Evolutionary conservation across 2,888 invertebrate species (phyloP), one percentile per base, ranked within the genome.

Genomic region (Eupeodes luniger): DNA sequence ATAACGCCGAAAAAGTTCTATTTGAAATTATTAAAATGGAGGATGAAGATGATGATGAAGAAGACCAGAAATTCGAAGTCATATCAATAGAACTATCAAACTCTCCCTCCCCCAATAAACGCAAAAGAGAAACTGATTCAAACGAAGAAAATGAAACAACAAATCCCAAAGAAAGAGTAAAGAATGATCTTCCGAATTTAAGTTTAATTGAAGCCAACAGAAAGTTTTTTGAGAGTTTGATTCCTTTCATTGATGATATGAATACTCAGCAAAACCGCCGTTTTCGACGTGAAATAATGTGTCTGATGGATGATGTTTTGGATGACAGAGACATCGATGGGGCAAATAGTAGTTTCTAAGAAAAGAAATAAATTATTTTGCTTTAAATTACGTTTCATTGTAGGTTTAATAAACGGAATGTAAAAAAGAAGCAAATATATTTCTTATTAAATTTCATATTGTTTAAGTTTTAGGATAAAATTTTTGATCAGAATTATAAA

Each of bases 251-350:
- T 47, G 34, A 67, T 67, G 67, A 67, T 12, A 67, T 67, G 67
- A 67, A 67, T 67, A n/a, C 14, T 9, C 51, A 51, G 34, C 67
- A 67, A n/a, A 67, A 67, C 10, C 51, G 67, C 0, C 49, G 67
- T n/a, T 67, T 67, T 14, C 51, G 67, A n/a, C 67, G 67, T n/a
- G 67, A 67, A 67, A 34, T 67, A 9, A 67, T 67, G 67, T 67
- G 67, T 47, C 67, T 67, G 1, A 34, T 67, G 27, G 67, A 67
- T 51, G 67, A 67, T 67, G 67, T 51, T 11, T 34, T 67, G 12
- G 67, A 67, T 67, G 67, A 67, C n/a, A 51, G 27, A 34, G 67
- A 67, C 51, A 27, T 67, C 0, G 14, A 51, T 9, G 49, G 9
- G 6, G 0, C 1, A 51, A 34, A n/a, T 51, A 9, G 2, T 14